Evolutionary conservation across 1,140 invertebrate species (phyloP), one percentile per base, ranked within the genome.

Genomic region (Heliconius melpomene): DNA sequence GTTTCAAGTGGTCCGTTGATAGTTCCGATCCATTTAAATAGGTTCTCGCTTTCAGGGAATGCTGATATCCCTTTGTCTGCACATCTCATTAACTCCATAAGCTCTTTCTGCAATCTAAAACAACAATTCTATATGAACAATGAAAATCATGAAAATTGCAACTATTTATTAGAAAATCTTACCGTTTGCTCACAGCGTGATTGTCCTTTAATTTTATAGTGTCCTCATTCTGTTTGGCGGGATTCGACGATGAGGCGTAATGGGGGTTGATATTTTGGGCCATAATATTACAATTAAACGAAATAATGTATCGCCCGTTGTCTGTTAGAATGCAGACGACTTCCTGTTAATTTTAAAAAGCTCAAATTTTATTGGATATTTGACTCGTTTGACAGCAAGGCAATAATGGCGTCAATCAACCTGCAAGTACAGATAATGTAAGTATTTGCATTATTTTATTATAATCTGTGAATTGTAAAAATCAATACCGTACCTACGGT

Each of bases 21-120:
- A 16, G 98, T 99, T 32, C 98, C 98, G 86, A 99, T 97, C 99
- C 99, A 99, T 94, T 97, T 98, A 89, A 99, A 99, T 20, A 99
- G 95, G 94, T 99, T 99, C 89, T 99, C 98, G 79, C 98, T 98
- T 85, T 99, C 98, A 3, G 99, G 99, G 95, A 99, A 99, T 50
- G 98, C 99, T 60, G 98, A 99, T 57, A 99, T 97, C 23, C 97
- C 97, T 94, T 98, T 98, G 88, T 99, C 98, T 57, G 96, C 96
- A 81, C 96, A 97, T 95, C 98, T 98, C 97, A 98, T 98, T 74
- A 98, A 91, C 81, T 96, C 96, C 97, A 98, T 98, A 7, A 98
- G 95, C 90, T 98, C 97, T 90, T 97, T 98, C 90, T 98, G 97
- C 79, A 98, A 93, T 93, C 97, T 98, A 89, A 38, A 95, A 95